A percentile compares a stretch with the other conserved stretches of the same genome.
These are phyloP conservation scores for Hystrix brachyura DNA, from an alignment of 2,113 vertebrate genomes.

Conservation along the genomic window DNA sequence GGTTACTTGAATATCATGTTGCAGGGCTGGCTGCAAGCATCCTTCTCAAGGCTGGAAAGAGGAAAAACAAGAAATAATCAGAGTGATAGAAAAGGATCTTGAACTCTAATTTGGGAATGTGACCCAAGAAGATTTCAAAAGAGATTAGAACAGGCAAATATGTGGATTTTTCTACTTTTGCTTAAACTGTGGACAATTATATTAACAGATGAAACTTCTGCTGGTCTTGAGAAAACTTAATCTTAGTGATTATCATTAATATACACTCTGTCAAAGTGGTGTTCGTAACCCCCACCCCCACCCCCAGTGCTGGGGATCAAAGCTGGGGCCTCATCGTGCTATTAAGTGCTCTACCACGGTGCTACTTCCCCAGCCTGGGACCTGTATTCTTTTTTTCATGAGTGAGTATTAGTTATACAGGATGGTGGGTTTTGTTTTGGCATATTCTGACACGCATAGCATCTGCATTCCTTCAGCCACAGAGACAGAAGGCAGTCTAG, in stretches of 20 bases:
- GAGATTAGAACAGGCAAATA: background rate
- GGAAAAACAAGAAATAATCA: background rate
- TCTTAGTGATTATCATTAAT: background rate
- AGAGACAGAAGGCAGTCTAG: background rate
- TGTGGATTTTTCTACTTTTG: background rate
- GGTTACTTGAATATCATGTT: background rate
- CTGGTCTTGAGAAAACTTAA: background rate
- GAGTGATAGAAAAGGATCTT: background rate
- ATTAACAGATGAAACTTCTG: background rate
- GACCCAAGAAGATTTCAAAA: background rate
- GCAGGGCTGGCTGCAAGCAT: background rate
- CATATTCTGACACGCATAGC: background rate
- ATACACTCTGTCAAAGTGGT: background rate
- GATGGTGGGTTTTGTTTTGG: background rate
- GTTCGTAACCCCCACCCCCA: background rate
- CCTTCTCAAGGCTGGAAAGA: background rate
- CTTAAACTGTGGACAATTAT: background rate
- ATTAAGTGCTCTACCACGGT: background rate
- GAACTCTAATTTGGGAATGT: constrained; percentile 12
- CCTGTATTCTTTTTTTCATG: background rate
- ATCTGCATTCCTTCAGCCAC: background rate
- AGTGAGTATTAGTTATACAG: background rate
- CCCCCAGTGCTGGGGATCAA: background rate
- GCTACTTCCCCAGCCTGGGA: background rate
- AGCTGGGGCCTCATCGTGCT: background rate